Percentiles rank a stretch among this genome's conserved stretches.
These are phyloP conservation scores for Drosophila colorata DNA, from an alignment of 2,888 invertebrate genomes.

Conservation along the genomic window DNA sequence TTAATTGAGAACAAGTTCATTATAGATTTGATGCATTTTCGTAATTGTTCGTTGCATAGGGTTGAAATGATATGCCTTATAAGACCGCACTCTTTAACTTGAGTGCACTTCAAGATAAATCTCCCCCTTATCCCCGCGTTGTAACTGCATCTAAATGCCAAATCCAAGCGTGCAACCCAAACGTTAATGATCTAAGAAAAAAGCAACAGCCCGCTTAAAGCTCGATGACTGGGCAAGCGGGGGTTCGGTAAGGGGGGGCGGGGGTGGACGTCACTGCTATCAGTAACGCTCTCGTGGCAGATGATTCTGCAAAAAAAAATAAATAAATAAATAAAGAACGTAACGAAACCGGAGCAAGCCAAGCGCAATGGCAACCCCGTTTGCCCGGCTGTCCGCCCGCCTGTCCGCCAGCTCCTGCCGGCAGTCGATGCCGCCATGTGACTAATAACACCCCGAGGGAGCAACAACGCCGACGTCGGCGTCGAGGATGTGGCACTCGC, in stretches of 20 bases:
- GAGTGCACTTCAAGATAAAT: slow-evolving; percentile 7
- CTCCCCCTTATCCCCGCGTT: neutral
- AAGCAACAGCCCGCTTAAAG: slow-evolving; percentile 24
- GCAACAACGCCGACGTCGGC: slow-evolving; percentile 14
- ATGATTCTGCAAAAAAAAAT: slow-evolving; percentile 54
- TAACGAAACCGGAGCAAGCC: slow-evolving; percentile 52
- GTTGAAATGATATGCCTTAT: no score
- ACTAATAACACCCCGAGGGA: slow-evolving; percentile 84
- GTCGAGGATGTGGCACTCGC: slow-evolving; percentile 18
- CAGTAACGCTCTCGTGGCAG: slow-evolving; percentile 69
- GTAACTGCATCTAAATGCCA: slow-evolving; percentile 26
- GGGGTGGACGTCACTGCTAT: slow-evolving; percentile 39
- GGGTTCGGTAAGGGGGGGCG: neutral
- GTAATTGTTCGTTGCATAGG: neutral
- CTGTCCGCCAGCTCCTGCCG: slow-evolving; percentile 17
- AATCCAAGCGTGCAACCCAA: slow-evolving; percentile 43
- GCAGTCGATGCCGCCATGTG: slow-evolving; percentile 62
- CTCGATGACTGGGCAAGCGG: neutral
- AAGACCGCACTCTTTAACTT: neutral
- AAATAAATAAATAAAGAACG: neutral
- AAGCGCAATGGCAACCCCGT: slow-evolving; percentile 55
- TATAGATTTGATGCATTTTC: no score
- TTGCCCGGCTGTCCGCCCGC: neutral
- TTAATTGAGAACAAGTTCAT: no score
- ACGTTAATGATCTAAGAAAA: slow-evolving; percentile 65